Evolutionary conservation across 2,888 invertebrate species (phyloP), one percentile per base, ranked within the genome.

Genomic region (Chalcosyrphus nemorum): DNA sequence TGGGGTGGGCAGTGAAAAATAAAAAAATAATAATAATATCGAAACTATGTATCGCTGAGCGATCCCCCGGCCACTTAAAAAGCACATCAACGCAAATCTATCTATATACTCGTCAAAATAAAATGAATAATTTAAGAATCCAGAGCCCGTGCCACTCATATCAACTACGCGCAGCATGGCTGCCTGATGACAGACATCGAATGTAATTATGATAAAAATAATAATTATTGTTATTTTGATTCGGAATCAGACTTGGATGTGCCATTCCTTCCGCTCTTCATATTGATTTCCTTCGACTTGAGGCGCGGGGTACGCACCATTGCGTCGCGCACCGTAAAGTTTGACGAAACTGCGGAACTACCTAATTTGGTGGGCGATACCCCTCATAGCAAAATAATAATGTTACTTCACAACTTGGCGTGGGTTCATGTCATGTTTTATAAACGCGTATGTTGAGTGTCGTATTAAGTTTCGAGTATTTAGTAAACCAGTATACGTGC

Each of bases 171-270:
- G 45, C 21, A 54, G 27, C 21, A 32, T 47, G 11, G 29, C 47
- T 43, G 45, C 52, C 52, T 57, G 80, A 59, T 75, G 71, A 75
- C 63, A 71, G 71, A 61, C 81, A 38, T 71, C 66, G 41, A 71
- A 57, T 66, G 65, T 85, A 71, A 81, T 80, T 70, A 81, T 84
- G 74, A 82, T 82, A 35, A 84, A 84, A 84, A 84, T 84, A 75
- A 84, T 63, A 75, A 80, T 84, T 70, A 78, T 77, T 59, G 50
- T 57, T 78, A 52, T 65, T 70, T 74, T 66, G 71, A 76, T 65
- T 75, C 19, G 50, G 41, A 84, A 70, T 75, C 59, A 65, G 65
- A 74, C 57, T 78, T 70, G 32, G 75, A 70, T 65, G 75, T 17
- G 74, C 24, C 80, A 75, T 52, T 68, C 61, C 82, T 77, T 82